Base-by-base conservation (phyloP, 2,113 vertebrate genomes). In the Mus pahari region DNA sequence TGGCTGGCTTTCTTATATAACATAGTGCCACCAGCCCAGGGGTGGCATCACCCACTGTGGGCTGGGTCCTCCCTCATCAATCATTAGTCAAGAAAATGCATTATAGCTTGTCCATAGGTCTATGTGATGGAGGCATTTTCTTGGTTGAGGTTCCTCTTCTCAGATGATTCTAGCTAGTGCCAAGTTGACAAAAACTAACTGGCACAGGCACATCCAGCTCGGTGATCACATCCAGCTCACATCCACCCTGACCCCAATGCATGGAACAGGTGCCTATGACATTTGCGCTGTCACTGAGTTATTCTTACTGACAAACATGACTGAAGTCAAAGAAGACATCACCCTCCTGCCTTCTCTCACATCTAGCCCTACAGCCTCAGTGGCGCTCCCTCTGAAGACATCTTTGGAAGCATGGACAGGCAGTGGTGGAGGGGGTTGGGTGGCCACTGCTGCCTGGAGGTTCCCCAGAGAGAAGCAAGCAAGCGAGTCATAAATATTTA, bases 381-480 rank as follows among this genome's bases (percentile, higher is more conserved):
- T 45, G 24, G n/a, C 81, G 13, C 8, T 24, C 28, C 28, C 17
- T 84, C 81, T 62, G 17, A 6, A 66, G 33, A 58, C 48, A 12
- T 13, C 7, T 20, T 4, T 4, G 5, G 75, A 26, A 22, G 20
- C 45, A 31, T 14, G 26, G 7, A 36, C 14, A 4, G 17, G 53
- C 39, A 26, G 31, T 14, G 36, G 22, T 55, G 50, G 48, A 62
- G 55, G 55, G 42, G 48, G 58, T 53, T 84, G 5, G 82, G 89
- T 12, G 24, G 88, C 74, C 2, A 2, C 60, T 53, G 79, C 78
- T 88, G 55, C 62, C 16, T 31, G 31, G 55, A 77, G 28, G 28
- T 36, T 55, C 89, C 55, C 82, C 50, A 73, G 86, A 79, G 82
- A 90, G 92, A 90, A 92, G 22, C 33, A 68, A 55, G 60, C 50